Base-by-base conservation (phyloP, 1,140 invertebrate genomes). In the Apis dorsata region DNA sequence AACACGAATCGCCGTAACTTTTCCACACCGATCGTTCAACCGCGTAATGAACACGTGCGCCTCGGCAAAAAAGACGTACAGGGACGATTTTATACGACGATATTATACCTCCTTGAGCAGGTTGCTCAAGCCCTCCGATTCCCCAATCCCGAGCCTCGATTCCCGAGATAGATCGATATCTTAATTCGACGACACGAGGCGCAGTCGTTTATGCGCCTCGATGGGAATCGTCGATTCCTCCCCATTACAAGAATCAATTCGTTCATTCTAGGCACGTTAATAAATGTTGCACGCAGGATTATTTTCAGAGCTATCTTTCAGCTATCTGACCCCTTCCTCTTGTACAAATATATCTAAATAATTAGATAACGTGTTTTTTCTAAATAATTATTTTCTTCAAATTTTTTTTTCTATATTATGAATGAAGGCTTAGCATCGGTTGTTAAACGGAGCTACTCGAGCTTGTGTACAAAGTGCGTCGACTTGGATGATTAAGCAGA, bases 401-500 rank as follows among this genome's bases (percentile, higher is more conserved):
- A 5, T 8, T 60, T 60, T 60, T 60, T 60, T 1, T n/a, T 15
- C 0, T 59, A n/a, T 8, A 21, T 9, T 0, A 8, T 2, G 34
- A 34, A 34, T 34, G 34, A 34, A 34, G 34, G 34, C 34, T 34
- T 34, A 34, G 2, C 28, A 34, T 34, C 28, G 28, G 28, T 73
- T 73, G 28, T 73, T 73, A 59, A 73, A 24, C 28, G 8, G 51
- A 72, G 49, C n/a, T 53, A 28, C 51, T n/a, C 21, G 65, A 12
- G 8, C 28, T 10, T 4, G 65, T 66, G 21, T 68, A 44, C 19
- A 68, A 44, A 68, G 69, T 55, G n/a, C 69, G 55, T 71, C 69
- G 69, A 55, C 70, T 57, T 28, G 70, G 70, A 72, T 72, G 70
- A 72, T 72, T 72, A 72, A 72, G 70, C 70, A 72, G 28, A 72